phyloP scores from a whole-genome alignment of 2,888 invertebrate genomes.

The Callyntrura guangdongensis region DNA sequence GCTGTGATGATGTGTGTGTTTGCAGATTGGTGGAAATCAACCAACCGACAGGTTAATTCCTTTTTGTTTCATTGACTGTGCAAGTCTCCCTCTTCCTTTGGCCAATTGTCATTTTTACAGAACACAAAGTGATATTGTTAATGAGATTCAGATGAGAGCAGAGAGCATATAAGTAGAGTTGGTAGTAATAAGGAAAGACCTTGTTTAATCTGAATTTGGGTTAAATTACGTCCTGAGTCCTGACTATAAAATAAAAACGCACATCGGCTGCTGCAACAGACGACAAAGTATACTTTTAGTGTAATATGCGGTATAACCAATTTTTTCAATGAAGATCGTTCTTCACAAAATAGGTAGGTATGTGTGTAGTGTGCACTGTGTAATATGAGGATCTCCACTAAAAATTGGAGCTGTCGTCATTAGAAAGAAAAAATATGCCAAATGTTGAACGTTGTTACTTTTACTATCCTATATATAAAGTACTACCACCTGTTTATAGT shows the following conservation, averaged over 20 bases:
- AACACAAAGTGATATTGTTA: constrained; percentile 41
- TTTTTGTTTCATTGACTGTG: constrained; percentile 10
- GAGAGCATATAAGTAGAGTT: not conserved
- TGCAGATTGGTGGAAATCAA: constrained; percentile 21
- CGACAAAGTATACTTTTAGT: not conserved
- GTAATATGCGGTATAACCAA: not conserved
- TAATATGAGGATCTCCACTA: constrained; percentile 22
- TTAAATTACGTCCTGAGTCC: constrained; percentile 23
- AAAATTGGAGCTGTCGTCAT: constrained; percentile 23
- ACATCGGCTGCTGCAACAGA: constrained; percentile 14
- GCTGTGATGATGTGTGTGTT: not conserved
- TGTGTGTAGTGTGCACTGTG: not conserved
- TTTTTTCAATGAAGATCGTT: constrained; percentile 36
- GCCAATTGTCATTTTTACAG: not conserved
- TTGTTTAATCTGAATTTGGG: constrained; percentile 38
- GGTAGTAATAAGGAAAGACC: constrained; percentile 20
- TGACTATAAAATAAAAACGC: constrained; percentile 21
- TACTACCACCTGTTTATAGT: too few relatives aligned
- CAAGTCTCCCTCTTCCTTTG: not conserved
- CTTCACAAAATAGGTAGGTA: not conserved
- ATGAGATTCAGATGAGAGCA: not conserved
- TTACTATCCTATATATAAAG: too few relatives aligned
- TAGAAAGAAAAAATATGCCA: not conserved
- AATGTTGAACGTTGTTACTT: not conserved
- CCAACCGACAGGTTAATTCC: constrained; percentile 6